Conservation (phyloP, 2,113 vertebrate genomes). For the Pteruthius melanotis region DNA sequence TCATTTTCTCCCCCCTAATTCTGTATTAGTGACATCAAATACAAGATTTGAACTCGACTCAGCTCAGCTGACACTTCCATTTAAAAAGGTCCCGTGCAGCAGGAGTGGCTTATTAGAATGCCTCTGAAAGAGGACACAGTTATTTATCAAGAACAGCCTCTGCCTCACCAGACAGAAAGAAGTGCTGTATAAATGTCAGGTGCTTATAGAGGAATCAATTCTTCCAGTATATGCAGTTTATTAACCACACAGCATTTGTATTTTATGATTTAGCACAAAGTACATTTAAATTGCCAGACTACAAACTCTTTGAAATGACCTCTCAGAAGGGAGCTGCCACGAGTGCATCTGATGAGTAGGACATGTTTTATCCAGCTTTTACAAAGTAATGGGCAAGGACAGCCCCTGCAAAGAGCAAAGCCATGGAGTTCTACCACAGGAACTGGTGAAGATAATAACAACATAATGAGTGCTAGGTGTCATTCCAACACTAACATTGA, state of each 20-base stretch:
- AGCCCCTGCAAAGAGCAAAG: neutral
- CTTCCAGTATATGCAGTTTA: neutral
- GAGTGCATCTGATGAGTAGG: neutral
- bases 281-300: neutral
- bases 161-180: neutral
- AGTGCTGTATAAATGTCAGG: neutral
- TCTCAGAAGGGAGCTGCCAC: neutral
- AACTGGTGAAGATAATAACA: neutral
- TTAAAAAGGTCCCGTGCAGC: neutral
- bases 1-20: neutral
- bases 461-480: neutral
- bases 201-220: neutral
- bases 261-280: neutral
- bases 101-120: neutral
- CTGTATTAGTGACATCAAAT: neutral
- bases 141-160: slow-evolving; percentile 10
- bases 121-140: neutral
- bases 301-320: neutral
- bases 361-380: neutral
- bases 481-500: neutral
- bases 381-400: neutral
- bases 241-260: neutral
- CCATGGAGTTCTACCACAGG: neutral
- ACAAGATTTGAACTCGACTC: neutral
- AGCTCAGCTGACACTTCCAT: neutral